These are phyloP conservation scores for Apolygus lucorum DNA, from an alignment of 1,140 invertebrate species.

Conservation along the genomic window DNA sequence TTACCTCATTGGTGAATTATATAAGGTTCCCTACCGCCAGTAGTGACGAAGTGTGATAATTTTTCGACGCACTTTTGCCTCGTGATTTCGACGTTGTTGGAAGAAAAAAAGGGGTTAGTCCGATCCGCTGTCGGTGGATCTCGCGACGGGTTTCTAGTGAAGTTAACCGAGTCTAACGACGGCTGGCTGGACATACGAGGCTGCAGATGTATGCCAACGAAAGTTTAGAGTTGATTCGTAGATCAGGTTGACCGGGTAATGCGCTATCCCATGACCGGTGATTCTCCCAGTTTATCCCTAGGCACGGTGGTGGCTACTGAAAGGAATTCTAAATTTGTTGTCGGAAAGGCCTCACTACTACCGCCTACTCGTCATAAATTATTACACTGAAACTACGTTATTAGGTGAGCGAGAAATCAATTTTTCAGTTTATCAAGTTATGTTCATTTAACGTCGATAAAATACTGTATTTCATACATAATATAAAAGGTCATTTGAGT, in stretches of 20 bases:
- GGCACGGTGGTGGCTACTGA: too few species aligned
- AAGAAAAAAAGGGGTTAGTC: too few species aligned
- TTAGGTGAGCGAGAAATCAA: neutral
- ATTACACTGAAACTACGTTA: neutral
- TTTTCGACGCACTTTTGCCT: too few species aligned
- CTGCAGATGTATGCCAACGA: neutral
- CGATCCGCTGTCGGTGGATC: too few species aligned
- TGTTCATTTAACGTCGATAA: neutral
- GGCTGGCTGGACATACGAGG: neutral
- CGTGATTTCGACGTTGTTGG: too few species aligned
- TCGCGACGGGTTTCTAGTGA: neutral
- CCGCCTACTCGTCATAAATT: neutral
- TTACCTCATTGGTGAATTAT: too few species aligned
- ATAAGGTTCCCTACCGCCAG: too few species aligned
- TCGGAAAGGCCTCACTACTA: neutral
- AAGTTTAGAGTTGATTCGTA: neutral
- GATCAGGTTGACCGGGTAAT: neutral
- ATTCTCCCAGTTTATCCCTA: too few species aligned
- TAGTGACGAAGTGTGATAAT: too few species aligned
- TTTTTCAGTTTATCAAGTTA: neutral
- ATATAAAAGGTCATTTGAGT: too few species aligned
- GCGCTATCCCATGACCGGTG: neutral
- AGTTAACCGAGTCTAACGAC: neutral
- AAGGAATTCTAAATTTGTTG: too few species aligned
- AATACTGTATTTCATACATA: neutral